phyloP scores from a whole-genome alignment of 2,113 vertebrate species.

The Poeciliopsis turrubarensis region DNA sequence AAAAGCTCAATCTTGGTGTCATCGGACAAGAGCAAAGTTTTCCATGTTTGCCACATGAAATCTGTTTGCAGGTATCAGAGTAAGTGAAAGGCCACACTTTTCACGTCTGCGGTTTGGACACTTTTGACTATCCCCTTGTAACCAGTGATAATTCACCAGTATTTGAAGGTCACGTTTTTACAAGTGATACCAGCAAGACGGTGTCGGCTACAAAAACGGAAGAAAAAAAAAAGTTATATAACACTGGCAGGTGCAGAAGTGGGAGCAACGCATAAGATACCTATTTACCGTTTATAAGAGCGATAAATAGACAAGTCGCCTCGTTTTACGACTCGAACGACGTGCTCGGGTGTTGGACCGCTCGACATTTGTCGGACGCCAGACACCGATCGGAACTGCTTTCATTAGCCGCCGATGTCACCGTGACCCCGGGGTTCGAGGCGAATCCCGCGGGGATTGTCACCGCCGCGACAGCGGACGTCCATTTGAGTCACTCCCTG shows the following conservation, averaged over 20 bases:
- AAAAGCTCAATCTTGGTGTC: too few relatives aligned
- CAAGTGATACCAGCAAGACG: background rate
- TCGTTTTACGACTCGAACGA: background rate
- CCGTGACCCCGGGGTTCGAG: constrained; percentile 25
- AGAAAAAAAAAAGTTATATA: background rate
- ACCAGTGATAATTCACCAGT: background rate
- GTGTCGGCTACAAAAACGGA: background rate
- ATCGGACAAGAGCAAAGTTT: too few relatives aligned
- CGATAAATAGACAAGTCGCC: background rate
- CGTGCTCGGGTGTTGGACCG: background rate
- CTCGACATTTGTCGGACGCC: background rate
- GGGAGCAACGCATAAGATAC: background rate
- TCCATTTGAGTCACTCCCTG: constrained; percentile 68
- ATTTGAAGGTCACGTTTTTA: background rate
- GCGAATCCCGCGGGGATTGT: constrained; percentile 23
- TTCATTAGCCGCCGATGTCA: constrained; percentile 1
- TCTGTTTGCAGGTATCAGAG: background rate
- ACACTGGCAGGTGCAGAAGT: background rate
- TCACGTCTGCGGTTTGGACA: background rate
- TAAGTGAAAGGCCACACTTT: too few relatives aligned
- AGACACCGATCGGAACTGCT: background rate
- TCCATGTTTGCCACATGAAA: background rate
- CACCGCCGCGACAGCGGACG: constrained; percentile 31
- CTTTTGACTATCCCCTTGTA: background rate
- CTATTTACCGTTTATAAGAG: background rate